Evolutionary conservation across 2,113 vertebrate genomes (phyloP).

Genomic region (Plestiodon gilberti): DNA sequence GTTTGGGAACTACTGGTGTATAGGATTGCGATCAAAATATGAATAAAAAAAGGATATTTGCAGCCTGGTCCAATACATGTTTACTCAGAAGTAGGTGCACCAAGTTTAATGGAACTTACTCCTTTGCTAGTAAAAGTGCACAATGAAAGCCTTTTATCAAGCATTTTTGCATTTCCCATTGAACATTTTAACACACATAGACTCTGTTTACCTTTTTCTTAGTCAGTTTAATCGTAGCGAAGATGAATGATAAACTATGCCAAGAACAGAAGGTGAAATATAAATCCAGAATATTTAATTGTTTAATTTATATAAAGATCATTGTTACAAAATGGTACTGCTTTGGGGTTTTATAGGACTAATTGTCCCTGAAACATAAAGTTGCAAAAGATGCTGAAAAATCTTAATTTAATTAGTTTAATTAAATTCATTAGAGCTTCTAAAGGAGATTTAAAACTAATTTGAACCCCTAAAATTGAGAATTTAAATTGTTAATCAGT

Average conservation of each 20-base stretch:
- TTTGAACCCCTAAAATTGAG: slow-evolving; percentile 16
- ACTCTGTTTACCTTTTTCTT: slow-evolving; percentile 31
- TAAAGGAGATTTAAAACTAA: slow-evolving; percentile 13
- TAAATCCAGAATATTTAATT: slow-evolving; percentile 43
- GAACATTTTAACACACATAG: neutral
- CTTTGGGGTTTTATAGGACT: neutral
- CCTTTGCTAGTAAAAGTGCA: neutral
- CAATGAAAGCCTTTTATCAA: no score
- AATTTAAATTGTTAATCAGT: slow-evolving; percentile 41
- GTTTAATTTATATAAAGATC: slow-evolving; percentile 41
- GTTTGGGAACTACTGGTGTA: no score
- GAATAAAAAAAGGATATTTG: neutral
- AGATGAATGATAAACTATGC: slow-evolving; percentile 19
- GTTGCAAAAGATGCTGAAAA: slow-evolving; percentile 12
- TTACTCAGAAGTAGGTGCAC: neutral
- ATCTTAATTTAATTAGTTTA: slow-evolving; percentile 31
- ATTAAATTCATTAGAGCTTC: slow-evolving; percentile 24
- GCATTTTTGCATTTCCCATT: slow-evolving; percentile 35
- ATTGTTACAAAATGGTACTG: slow-evolving; percentile 16
- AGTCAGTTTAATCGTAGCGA: slow-evolving; percentile 24
- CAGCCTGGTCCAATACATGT: neutral
- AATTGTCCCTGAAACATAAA: slow-evolving; percentile 11
- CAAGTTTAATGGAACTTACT: neutral
- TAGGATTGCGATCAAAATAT: neutral
- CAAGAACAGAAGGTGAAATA: slow-evolving; percentile 39